Evolutionary conservation across 30 jellyfish, hydroid and myxozoan species (phyloP), one percentile per base, ranked within the genome.

Genomic region (Aurelia sp.): DNA sequence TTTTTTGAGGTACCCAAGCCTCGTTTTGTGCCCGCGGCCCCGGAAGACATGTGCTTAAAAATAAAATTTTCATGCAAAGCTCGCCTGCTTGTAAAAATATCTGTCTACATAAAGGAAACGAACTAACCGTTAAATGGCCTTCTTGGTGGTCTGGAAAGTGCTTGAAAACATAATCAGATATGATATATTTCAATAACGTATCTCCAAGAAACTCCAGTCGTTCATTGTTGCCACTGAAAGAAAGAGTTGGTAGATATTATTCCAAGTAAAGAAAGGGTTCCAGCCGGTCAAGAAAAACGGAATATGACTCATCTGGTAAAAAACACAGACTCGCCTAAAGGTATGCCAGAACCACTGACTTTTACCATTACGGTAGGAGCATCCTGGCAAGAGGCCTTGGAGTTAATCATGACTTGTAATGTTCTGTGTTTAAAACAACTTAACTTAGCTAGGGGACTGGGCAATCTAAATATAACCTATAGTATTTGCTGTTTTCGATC

Each of bases 201-300:
- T 94, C 99, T 21, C 99, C 99, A 44, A 94, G 87, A 70, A 83
- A 94, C 82, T 94, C 99, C 22, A 94, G 76, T 44, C 97, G 55
- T 64, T 94, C 88, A 65, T 89, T 90, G 83, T 83, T 85, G 60
- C 99, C 99, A 41, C 99, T 94, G 47, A 13, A 84, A 84, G 8
- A 27, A 52, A 74, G 4, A 35, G 22, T 47, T 31, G 55, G 13
- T 20, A 31, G 19, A 17, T 35, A 30, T 35, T 11, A 21, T 9
- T 17, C 19, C 61, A 16, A 64, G 47, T 8, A 22, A 48, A n/a
- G 31, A 13, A 13, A 19, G 31, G 24, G 89, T 17, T 33, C 51
- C 7, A 47, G 53, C 16, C 63, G 64, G 13, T 3, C n/a, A 19
- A 64, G 64, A 5, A 13, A 16, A 10, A 57, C 38, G 53, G 47